Conservation (phyloP, 2,888 invertebrate genomes). For the Acleris cristana region DNA sequence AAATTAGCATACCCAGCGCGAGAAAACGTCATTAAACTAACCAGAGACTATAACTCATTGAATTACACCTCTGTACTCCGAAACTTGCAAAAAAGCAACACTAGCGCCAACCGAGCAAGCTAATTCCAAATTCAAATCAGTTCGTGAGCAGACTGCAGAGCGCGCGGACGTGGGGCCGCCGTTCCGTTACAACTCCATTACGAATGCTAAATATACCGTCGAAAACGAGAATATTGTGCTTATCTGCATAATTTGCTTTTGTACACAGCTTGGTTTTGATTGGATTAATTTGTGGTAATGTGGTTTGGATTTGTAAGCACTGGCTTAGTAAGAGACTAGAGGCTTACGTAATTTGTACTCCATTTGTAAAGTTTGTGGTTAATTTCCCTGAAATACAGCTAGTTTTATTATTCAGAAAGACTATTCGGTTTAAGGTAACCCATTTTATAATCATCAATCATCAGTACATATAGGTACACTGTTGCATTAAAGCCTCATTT, state of each 20-base stretch:
- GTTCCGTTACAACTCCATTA: slow-evolving; percentile 74
- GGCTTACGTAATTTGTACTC: neutral
- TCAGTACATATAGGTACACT: no score
- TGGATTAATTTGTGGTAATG: slow-evolving; percentile 40
- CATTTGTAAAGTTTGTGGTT: no score
- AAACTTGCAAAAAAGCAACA: slow-evolving; percentile 47
- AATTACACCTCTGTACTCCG: neutral
- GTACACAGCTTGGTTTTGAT: slow-evolving; percentile 59
- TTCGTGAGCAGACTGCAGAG: slow-evolving; percentile 77
- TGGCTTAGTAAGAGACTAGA: neutral
- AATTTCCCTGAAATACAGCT: no score
- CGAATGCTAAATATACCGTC: slow-evolving; percentile 75
- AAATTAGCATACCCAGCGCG: no score
- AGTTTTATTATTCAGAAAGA: no score
- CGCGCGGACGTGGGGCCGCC: slow-evolving; percentile 69
- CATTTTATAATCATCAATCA: no score
- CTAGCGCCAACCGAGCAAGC: slow-evolving; percentile 60
- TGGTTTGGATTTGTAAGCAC: slow-evolving; percentile 1
- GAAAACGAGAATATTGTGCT: slow-evolving; percentile 71
- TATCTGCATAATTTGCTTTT: slow-evolving; percentile 71
- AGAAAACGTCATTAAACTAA: neutral
- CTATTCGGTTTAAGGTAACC: no score
- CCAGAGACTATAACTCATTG: neutral
- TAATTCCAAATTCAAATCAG: slow-evolving; percentile 81
- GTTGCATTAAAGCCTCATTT: no score